Conservation (phyloP, 2,888 invertebrate genomes). For the Ptilodon capucinus region DNA sequence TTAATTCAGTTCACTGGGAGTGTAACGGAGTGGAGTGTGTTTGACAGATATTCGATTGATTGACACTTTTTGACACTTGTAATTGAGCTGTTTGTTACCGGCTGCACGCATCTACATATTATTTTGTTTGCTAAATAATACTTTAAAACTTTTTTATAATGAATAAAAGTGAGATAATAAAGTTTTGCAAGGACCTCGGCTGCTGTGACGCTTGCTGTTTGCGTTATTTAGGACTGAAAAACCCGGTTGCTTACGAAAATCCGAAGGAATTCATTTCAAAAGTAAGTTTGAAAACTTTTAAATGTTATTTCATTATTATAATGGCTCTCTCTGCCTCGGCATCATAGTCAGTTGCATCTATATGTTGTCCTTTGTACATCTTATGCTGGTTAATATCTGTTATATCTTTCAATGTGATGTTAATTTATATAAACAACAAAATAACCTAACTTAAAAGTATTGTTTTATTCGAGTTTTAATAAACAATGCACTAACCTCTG, state of each 20-base stretch:
- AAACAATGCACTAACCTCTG: constrained; percentile 4
- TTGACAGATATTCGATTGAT: too few relatives aligned
- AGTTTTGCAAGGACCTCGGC: constrained; percentile 77
- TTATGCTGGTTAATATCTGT: background rate
- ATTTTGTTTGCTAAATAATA: background rate
- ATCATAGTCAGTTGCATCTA: background rate
- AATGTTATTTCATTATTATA: background rate
- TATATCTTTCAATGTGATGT: background rate
- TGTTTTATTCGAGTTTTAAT: constrained; percentile 2
- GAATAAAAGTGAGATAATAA: constrained; percentile 73
- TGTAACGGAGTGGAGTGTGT: too few relatives aligned
- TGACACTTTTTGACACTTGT: too few relatives aligned
- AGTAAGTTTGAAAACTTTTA: constrained; percentile 59
- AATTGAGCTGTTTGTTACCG: too few relatives aligned
- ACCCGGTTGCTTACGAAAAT: constrained; percentile 80
- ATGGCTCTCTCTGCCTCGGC: background rate
- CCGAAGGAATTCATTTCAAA: constrained; percentile 67
- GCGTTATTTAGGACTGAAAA: constrained; percentile 85
- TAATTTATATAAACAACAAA: background rate
- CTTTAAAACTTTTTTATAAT: constrained; percentile 43
- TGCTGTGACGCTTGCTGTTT: constrained; percentile 87
- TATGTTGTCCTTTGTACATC: background rate
- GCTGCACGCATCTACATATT: background rate
- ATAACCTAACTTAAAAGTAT: background rate
- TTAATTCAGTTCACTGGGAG: too few relatives aligned